Evolutionary conservation across 2,797 vertebrate species (phyloP).

Genomic region (Gymnoscopelus braueri): DNA sequence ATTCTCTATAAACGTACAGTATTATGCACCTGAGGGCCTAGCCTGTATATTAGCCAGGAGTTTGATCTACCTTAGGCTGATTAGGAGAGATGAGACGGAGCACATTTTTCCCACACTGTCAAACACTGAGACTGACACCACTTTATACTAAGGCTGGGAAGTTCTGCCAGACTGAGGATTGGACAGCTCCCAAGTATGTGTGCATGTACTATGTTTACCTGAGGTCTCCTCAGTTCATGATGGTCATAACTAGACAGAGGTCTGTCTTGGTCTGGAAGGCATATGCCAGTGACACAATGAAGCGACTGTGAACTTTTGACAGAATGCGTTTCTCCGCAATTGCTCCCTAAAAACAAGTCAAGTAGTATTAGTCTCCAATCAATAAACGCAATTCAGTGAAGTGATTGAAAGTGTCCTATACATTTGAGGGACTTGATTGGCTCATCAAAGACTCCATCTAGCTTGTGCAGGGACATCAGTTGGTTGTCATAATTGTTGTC

Average conservation of each 20-base stretch:
- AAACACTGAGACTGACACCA: constrained; percentile 8
- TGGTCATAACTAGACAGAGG: constrained; percentile 84
- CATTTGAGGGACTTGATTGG: no score
- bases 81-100: constrained; percentile 43
- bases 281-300: constrained; percentile 82
- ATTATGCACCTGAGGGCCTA: constrained; percentile 12
- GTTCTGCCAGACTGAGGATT: neutral
- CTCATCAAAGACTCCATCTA: no score
- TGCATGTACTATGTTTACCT: constrained; percentile 62
- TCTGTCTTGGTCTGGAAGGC: constrained; percentile 85
- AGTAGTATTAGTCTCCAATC: constrained; percentile 21
- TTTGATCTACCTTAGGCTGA: constrained; percentile 53
- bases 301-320: constrained; percentile 83
- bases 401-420: no score
- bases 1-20: constrained; percentile 28
- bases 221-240: constrained; percentile 86
- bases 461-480: no score
- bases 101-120: constrained; percentile 16
- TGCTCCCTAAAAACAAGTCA: constrained; percentile 70
- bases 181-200: neutral
- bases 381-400: neutral
- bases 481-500: no score
- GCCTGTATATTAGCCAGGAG: constrained; percentile 41
- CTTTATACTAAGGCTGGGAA: constrained; percentile 1
- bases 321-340: constrained; percentile 84